Percentiles rank a stretch among this genome's conserved stretches.
These are phyloP conservation scores for Trachelus tabidus DNA, from an alignment of 2,888 invertebrate species.

Conservation along the genomic window DNA sequence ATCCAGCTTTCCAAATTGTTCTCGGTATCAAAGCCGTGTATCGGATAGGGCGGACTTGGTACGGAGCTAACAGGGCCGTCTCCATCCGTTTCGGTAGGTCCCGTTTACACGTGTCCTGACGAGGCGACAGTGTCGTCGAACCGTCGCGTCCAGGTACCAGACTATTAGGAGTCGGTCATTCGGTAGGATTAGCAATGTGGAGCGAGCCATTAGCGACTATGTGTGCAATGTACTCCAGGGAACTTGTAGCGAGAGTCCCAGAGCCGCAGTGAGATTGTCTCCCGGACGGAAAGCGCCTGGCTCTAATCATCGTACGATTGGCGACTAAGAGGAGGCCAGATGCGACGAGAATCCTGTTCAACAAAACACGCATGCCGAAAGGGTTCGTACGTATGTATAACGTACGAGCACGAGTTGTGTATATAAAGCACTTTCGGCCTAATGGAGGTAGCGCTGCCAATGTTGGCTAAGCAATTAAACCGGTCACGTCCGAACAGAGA, in stretches of 20 bases:
- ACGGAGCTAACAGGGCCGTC: not conserved
- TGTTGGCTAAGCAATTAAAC: conserved; percentile 53
- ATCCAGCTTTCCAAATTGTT: not conserved
- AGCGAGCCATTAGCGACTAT: conserved; percentile 46
- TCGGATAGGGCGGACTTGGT: not conserved
- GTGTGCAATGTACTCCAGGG: conserved; percentile 51
- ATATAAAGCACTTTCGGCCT: conserved; percentile 33
- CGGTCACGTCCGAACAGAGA: conserved; percentile 44
- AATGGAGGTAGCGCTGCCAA: conserved; percentile 48
- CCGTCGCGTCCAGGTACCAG: not conserved
- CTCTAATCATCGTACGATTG: conserved; percentile 7
- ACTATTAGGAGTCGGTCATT: conserved; percentile 30
- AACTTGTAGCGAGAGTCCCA: conserved; percentile 35
- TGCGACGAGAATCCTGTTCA: conserved; percentile 11
- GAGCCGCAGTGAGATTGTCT: not conserved
- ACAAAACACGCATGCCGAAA: conserved; percentile 7
- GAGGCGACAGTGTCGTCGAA: conserved; percentile 29
- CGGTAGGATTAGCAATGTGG: conserved; percentile 44
- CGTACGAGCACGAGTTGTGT: conserved; percentile 13
- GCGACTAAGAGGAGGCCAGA: conserved; percentile 11
- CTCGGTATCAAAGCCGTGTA: not conserved
- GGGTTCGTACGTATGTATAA: not conserved
- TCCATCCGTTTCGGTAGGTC: not conserved
- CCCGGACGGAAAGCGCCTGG: conserved; percentile 3
- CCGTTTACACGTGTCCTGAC: conserved; percentile 41